Percentiles rank a stretch among this genome's conserved stretches.
Conservation (phyloP, 1,140 invertebrate species). For the Sweltsa coloradensis region DNA sequence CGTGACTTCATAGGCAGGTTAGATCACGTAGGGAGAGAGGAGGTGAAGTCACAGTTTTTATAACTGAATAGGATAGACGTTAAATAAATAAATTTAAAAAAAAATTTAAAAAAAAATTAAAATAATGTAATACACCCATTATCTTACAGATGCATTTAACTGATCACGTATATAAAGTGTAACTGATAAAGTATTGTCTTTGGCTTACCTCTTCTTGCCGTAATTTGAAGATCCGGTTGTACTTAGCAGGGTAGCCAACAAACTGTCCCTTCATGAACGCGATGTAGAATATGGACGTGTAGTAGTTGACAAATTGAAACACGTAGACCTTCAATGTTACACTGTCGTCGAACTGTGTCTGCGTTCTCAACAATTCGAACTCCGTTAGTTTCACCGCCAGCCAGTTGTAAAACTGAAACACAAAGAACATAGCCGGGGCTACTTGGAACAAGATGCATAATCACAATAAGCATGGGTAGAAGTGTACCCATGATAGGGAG, state of each 20-base stretch:
- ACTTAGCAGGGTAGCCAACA: conserved; percentile 69
- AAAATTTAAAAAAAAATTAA: conserved; percentile 7
- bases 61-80: no score
- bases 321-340: conserved; percentile 94
- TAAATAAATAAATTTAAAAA: conserved; percentile 8
- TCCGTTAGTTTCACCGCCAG: conserved; percentile 88
- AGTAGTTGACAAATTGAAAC: conserved; percentile 97
- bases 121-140: conserved; percentile 6
- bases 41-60: no score
- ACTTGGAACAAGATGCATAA: no score
- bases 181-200: no score
- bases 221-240: conserved; percentile 59
- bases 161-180: no score
- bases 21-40: no score
- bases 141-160: no score
- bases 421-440: conserved; percentile 18
- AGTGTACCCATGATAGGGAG: no score
- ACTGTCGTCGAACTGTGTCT: conserved; percentile 96
- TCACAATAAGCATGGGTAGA: no score
- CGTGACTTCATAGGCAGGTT: no score
- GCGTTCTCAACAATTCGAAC: conserved; percentile 85
- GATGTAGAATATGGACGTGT: conserved; percentile 97
- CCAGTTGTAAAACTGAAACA: conserved; percentile 65
- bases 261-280: conserved; percentile 95
- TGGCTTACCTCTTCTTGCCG: conserved; percentile 68